phyloP scores from a whole-genome alignment of 1,140 invertebrate genomes.

The Pararge aegeria region DNA sequence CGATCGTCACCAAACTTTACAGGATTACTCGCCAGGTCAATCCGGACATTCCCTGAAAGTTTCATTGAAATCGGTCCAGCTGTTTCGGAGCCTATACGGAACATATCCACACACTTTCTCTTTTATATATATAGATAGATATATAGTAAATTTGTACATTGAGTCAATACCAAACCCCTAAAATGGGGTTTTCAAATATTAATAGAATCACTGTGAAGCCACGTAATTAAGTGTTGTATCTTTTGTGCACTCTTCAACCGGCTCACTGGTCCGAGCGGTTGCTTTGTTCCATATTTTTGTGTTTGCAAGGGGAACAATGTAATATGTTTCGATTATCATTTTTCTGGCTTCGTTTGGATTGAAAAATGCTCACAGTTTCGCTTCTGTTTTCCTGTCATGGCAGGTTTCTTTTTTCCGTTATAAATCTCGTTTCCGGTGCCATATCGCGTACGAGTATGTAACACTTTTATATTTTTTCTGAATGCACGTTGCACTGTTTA shows the following conservation, averaged over 20 bases:
- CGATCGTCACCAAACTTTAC: too few species aligned
- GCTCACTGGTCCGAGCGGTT: conserved; percentile 3
- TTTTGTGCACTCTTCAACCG: conserved; percentile 10
- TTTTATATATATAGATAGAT: too few species aligned
- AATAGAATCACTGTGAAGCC: conserved; percentile 11
- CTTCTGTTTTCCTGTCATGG: conserved; percentile 29
- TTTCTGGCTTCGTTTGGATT: conserved; percentile 50
- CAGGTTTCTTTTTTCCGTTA: conserved; percentile 29
- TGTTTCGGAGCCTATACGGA: too few species aligned
- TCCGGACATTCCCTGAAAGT: too few species aligned
- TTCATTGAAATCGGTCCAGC: too few species aligned
- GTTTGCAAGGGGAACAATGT: conserved; percentile 37
- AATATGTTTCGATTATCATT: conserved; percentile 65
- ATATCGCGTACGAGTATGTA: conserved; percentile 22
- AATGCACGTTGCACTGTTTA: conserved; percentile 1
- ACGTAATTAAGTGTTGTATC: conserved; percentile 11
- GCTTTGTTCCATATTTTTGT: conserved; percentile 11
- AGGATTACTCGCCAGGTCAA: too few species aligned
- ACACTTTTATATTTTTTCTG: conserved; percentile 13
- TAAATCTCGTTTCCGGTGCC: conserved; percentile 37
- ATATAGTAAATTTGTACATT: too few species aligned
- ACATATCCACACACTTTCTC: too few species aligned
- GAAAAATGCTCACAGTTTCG: conserved; percentile 48
- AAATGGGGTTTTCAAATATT: conserved; percentile 1
- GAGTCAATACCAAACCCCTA: too few species aligned